These are phyloP conservation scores for Cataglyphis altisquamis DNA, from an alignment of 2,888 invertebrate species.

Conservation along the genomic window DNA sequence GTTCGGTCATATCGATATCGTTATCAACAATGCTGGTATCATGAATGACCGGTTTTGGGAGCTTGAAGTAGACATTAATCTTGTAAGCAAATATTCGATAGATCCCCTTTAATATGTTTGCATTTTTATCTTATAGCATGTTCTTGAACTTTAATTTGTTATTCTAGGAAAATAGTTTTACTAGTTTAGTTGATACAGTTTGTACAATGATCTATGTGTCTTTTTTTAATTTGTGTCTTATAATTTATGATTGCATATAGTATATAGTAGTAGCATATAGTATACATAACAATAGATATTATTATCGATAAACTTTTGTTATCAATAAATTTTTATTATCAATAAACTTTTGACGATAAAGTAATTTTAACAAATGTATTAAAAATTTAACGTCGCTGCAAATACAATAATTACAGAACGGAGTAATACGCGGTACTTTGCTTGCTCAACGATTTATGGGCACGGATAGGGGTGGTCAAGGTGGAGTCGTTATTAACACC, in stretches of 20 bases:
- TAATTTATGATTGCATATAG: neutral
- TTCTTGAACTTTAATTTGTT: slow-evolving; percentile 9
- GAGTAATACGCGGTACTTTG: slow-evolving; percentile 91
- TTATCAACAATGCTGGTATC: slow-evolving; percentile 93
- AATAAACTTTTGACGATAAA: neutral
- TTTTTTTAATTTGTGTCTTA: neutral
- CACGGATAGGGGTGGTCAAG: slow-evolving; percentile 91
- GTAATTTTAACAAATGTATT: neutral
- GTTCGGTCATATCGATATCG: slow-evolving; percentile 92
- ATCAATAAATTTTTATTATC: neutral
- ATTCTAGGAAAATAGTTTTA: neutral
- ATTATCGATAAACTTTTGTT: neutral
- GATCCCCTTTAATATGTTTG: slow-evolving; percentile 1
- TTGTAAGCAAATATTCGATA: slow-evolving; percentile 87
- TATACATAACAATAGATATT: too few relatives aligned
- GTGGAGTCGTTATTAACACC: slow-evolving; percentile 92
- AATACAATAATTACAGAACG: slow-evolving; percentile 88
- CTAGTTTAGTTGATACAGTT: neutral
- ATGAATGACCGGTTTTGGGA: slow-evolving; percentile 93
- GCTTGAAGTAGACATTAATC: slow-evolving; percentile 92
- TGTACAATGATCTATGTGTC: neutral
- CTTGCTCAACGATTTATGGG: slow-evolving; percentile 92
- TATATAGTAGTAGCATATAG: neutral
- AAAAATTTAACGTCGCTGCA: neutral
- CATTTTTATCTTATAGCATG: neutral